These are phyloP conservation scores for Oeneis ivallda DNA, from an alignment of 2,888 invertebrate species.

Conservation along the genomic window DNA sequence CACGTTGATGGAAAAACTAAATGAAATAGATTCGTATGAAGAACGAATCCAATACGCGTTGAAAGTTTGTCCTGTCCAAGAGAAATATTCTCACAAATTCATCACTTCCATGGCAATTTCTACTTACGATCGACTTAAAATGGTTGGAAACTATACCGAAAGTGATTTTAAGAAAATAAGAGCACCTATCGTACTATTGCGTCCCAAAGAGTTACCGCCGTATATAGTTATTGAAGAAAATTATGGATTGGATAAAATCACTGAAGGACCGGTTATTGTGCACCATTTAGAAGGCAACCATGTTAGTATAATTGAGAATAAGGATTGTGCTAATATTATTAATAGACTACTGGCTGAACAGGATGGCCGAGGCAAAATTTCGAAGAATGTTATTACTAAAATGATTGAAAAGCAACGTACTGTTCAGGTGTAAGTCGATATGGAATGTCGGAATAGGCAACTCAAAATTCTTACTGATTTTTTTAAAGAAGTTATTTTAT, in stretches of 20 bases:
- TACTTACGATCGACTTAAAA: constrained; percentile 79
- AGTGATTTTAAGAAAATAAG: constrained; percentile 74
- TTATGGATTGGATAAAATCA: constrained; percentile 84
- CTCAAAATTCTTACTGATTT: neutral
- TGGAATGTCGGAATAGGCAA: neutral
- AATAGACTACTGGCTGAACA: constrained; percentile 48
- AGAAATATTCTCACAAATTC: constrained; percentile 63
- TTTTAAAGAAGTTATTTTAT: neutral
- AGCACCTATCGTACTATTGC: constrained; percentile 82
- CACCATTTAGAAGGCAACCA: constrained; percentile 57
- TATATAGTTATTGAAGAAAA: constrained; percentile 82
- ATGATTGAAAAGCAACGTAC: constrained; percentile 66
- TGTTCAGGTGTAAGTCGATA: constrained; percentile 37
- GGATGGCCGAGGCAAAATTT: constrained; percentile 50
- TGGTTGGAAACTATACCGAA: constrained; percentile 72
- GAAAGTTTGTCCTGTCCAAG: constrained; percentile 59
- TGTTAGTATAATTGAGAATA: constrained; percentile 31
- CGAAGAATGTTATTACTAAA: constrained; percentile 60
- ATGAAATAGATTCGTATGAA: constrained; percentile 78
- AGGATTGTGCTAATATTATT: constrained; percentile 35
- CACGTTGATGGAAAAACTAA: constrained; percentile 69
- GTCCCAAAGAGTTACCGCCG: constrained; percentile 82
- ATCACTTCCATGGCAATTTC: constrained; percentile 49
- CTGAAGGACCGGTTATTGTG: constrained; percentile 80
- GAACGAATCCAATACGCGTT: constrained; percentile 80